Percentiles rank a stretch among this genome's conserved stretches.
These are phyloP conservation scores for Solenopsis invicta DNA, from an alignment of 1,140 invertebrate genomes.

Conservation along the genomic window DNA sequence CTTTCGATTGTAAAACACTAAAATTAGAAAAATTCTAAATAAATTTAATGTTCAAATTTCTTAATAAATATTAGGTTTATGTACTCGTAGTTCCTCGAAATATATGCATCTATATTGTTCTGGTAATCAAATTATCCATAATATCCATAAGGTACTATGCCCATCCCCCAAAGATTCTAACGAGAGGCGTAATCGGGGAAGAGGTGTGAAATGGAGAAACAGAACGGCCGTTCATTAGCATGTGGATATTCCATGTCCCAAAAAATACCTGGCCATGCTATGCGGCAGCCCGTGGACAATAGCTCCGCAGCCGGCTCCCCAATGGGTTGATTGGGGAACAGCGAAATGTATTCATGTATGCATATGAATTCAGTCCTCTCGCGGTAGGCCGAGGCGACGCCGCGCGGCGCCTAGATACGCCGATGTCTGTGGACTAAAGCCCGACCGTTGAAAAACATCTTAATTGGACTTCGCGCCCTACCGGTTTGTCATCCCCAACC, in stretches of 20 bases:
- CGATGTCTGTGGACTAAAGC: slow-evolving; percentile 69
- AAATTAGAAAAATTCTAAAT: background rate
- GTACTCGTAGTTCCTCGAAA: background rate
- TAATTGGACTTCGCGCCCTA: slow-evolving; percentile 77
- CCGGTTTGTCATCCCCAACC: slow-evolving; percentile 45
- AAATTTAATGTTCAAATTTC: background rate
- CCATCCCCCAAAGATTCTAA: slow-evolving; percentile 20
- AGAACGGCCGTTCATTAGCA: slow-evolving; percentile 60
- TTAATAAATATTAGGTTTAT: background rate
- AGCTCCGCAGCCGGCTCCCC: slow-evolving; percentile 47
- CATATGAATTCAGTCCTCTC: slow-evolving; percentile 79
- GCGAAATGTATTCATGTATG: slow-evolving; percentile 82
- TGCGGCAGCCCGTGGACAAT: slow-evolving; percentile 35
- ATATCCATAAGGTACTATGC: slow-evolving; percentile 11
- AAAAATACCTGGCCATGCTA: slow-evolving; percentile 31
- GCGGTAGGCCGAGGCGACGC: slow-evolving; percentile 48
- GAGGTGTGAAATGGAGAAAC: background rate
- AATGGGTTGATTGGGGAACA: slow-evolving; percentile 79
- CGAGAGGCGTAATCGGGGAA: slow-evolving; percentile 9
- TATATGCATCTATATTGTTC: background rate
- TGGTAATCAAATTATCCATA: background rate
- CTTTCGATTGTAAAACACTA: background rate
- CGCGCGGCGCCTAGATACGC: slow-evolving; percentile 59
- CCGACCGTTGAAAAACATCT: slow-evolving; percentile 78
- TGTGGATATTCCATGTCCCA: slow-evolving; percentile 58